Conservation (phyloP, 1,140 invertebrate species). For the Anthonomus grandis region DNA sequence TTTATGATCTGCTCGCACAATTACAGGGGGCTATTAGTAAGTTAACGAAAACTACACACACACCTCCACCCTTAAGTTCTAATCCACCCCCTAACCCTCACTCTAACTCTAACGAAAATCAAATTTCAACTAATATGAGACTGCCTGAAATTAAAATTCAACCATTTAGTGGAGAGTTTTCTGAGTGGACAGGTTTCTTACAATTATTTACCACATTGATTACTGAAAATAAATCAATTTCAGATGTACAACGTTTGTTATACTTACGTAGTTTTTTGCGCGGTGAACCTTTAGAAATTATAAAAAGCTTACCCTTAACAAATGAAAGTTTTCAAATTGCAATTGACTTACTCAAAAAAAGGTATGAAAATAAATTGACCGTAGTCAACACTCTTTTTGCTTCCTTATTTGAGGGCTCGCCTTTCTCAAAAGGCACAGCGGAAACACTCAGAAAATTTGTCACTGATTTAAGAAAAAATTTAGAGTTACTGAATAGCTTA, state of each 20-base stretch:
- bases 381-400: constrained; percentile 4
- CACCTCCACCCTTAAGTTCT: no score
- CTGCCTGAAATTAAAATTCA: constrained; percentile 5
- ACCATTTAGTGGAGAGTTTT: background rate
- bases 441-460: background rate
- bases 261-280: constrained; percentile 6
- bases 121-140: background rate
- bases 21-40: background rate
- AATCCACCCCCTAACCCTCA: no score
- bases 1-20: background rate
- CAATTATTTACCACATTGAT: constrained; percentile 1
- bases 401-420: background rate
- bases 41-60: background rate
- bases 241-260: constrained; percentile 1
- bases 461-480: background rate
- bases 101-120: background rate
- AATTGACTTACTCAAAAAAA: background rate
- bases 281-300: background rate
- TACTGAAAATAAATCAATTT: background rate
- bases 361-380: constrained; percentile 8
- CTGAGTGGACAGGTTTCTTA: constrained; percentile 1
- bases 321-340: constrained; percentile 2
- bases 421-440: background rate
- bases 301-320: constrained; percentile 2
- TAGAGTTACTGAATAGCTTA: background rate